Percentiles rank a stretch among this genome's conserved stretches.
phyloP scores from a whole-genome alignment of 2,888 invertebrate genomes.

The Chirona hameri region DNA sequence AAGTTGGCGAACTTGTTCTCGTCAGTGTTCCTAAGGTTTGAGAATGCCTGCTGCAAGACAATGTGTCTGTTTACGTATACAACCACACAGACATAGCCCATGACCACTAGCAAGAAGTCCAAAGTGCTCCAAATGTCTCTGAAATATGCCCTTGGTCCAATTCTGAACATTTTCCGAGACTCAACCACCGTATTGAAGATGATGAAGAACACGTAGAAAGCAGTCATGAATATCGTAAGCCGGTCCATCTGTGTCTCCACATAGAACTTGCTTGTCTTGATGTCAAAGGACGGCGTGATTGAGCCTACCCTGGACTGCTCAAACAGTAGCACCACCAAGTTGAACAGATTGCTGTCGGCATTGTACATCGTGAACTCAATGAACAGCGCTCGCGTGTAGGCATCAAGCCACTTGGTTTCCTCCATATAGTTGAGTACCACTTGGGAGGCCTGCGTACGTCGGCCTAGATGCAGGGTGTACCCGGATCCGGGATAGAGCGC shows the following conservation, averaged over 20 bases:
- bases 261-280: conserved; percentile 9
- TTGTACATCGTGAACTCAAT: conserved; percentile 54
- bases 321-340: conserved; percentile 32
- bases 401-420: conserved; percentile 50
- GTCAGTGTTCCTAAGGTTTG: neutral
- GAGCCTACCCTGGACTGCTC: conserved; percentile 28
- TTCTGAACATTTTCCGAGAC: neutral
- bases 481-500: conserved; percentile 36
- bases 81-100: neutral
- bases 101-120: neutral
- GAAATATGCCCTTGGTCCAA: neutral
- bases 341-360: conserved; percentile 40
- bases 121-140: neutral
- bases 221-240: neutral
- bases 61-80: neutral
- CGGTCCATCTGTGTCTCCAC: neutral
- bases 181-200: conserved; percentile 10
- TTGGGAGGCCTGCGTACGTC: conserved; percentile 34
- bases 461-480: conserved; percentile 36
- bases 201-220: conserved; percentile 5
- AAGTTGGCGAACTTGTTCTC: conserved; percentile 27
- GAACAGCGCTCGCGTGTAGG: conserved; percentile 51
- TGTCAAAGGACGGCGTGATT: neutral
- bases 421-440: conserved; percentile 42
- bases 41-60: neutral